phyloP scores from a whole-genome alignment of 1,140 invertebrate genomes.

The Lethrus apterus region DNA sequence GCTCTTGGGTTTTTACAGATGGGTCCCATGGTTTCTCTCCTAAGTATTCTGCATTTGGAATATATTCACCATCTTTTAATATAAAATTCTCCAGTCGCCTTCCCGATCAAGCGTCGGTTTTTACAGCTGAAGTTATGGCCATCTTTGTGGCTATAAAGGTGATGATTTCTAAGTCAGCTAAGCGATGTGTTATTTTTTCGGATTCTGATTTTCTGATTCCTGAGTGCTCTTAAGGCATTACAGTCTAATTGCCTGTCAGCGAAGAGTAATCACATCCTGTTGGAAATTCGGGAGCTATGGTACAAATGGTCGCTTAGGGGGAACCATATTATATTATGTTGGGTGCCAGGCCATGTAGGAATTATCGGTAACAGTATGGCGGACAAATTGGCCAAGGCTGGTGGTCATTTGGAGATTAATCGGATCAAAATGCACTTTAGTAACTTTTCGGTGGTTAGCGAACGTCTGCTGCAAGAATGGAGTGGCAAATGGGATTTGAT shows the following conservation, averaged over 20 bases:
- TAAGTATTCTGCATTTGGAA: background rate
- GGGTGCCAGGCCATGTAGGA: background rate
- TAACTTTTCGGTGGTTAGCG: background rate
- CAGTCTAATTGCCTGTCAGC: background rate
- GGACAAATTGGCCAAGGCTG: background rate
- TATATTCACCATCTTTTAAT: background rate
- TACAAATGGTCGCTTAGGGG: background rate
- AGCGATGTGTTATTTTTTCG: background rate
- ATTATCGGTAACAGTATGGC: background rate
- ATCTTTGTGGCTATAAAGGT: background rate
- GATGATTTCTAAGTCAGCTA: background rate
- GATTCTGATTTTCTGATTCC: too few species aligned
- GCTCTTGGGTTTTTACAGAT: background rate
- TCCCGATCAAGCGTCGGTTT: background rate
- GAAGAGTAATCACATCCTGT: background rate
- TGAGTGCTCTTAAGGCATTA: background rate
- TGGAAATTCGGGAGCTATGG: background rate
- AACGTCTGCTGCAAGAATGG: background rate
- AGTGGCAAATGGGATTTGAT: background rate
- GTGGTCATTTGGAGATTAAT: background rate
- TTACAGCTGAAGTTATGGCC: background rate
- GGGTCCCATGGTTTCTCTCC: background rate
- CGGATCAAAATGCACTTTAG: background rate
- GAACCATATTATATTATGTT: background rate
- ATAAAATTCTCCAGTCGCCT: background rate